Evolutionary conservation across 1,140 invertebrate genomes (phyloP), one percentile per base, ranked within the genome.

Genomic region (Helicoverpa zea): DNA sequence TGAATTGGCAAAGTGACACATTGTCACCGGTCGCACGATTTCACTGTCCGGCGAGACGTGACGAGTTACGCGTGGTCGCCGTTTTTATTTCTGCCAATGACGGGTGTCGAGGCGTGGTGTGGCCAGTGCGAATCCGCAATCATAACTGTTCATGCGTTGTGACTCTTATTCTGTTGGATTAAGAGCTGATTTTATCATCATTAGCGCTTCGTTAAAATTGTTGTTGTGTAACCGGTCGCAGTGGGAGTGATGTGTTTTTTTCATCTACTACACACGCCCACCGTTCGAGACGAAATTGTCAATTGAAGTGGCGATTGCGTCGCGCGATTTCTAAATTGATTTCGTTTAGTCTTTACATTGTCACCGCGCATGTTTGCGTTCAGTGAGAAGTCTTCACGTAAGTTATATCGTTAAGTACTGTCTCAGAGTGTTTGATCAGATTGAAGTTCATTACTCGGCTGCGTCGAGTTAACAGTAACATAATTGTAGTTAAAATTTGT

Each of bases 61-160:
- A 94, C 93, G 87, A 90, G 91, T 92, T 92, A 94, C 92, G 92
- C 92, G 92, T 94, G 90, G 91, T 90, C 88, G 90, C 87, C 87
- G 91, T 94, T 94, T 94, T 94, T 94, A 94, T 94, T 94, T 94
- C 93, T 94, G 93, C 93, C 93, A 94, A 94, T 94, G 92, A 94
- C 93, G 89, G 89, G 89, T 92, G 90, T 91, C 88, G 91, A 94
- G 92, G 92, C 92, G 93, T 94, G 93, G 92, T 93, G 88, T 84
- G 87, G 86, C 81, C 87, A 83, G 75, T 89, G 88, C 81, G 83
- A 83, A 87, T 85, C 83, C 83, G 77, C 87, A 85, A 88, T 76
- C 73, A 64, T 81, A 84, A 80, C 78, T 54, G 49, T 83, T 76
- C 86, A 10, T 30, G 63, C 77, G 23, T 30, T 35, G 14, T 86